A percentile compares a stretch with the other conserved stretches of the same genome.
phyloP scores from a whole-genome alignment of 1,140 invertebrate genomes.

The Schlechtendalia chinensis region DNA sequence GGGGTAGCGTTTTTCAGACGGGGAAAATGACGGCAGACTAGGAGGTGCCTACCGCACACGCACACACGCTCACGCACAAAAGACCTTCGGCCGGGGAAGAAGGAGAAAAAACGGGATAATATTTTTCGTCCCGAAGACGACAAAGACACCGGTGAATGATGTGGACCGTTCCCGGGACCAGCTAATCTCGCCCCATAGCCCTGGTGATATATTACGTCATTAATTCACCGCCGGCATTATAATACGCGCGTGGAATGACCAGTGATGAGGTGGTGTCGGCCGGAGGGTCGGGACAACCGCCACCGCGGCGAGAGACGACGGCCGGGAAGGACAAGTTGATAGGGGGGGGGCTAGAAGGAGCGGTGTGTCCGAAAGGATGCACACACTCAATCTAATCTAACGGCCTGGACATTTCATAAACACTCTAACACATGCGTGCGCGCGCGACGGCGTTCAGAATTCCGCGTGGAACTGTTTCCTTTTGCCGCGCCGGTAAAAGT shows the following conservation, averaged over 20 bases:
- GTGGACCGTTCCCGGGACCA: slow-evolving; percentile 20
- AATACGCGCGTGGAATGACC: slow-evolving; percentile 3
- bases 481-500: background rate
- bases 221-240: slow-evolving; percentile 45
- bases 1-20: background rate
- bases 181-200: slow-evolving; percentile 6
- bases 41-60: background rate
- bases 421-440: background rate
- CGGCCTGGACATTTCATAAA: slow-evolving; percentile 34
- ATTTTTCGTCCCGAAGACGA: slow-evolving; percentile 43
- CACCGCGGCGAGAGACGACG: too few species aligned
- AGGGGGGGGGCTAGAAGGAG: background rate
- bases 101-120: slow-evolving; percentile 12
- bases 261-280: background rate
- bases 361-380: slow-evolving; percentile 38
- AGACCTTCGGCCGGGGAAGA: background rate
- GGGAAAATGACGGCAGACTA: background rate
- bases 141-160: slow-evolving; percentile 43
- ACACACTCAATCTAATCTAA: slow-evolving; percentile 46
- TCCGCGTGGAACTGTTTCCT: background rate
- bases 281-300: too few species aligned
- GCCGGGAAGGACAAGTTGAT: too few species aligned
- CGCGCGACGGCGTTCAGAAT: background rate
- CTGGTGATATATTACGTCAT: slow-evolving; percentile 43
- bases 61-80: background rate